Percentiles rank a stretch among this genome's conserved stretches.
Evolutionary conservation across 2,797 vertebrate species (phyloP).

Genomic region (Leucoraja ocellata): DNA sequence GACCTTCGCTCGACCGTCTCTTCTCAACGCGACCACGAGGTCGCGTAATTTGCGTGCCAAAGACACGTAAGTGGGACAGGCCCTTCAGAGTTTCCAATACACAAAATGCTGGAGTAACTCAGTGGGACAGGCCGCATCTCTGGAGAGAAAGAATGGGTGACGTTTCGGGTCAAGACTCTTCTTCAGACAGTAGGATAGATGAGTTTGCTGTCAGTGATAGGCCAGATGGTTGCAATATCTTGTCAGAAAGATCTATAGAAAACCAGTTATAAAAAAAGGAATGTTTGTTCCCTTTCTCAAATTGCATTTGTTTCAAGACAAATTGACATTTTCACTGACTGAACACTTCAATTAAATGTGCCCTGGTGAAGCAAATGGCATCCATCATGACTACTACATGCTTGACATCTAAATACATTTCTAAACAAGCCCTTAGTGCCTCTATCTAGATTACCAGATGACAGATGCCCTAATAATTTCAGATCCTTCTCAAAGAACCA

Average conservation of each 20-base stretch:
- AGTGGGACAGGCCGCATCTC: too few species aligned
- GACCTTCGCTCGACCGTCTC: too few species aligned
- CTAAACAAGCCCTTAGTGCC: background rate
- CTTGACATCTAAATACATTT: background rate
- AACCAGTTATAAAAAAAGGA: too few species aligned
- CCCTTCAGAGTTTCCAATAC: background rate
- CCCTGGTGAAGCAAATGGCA: background rate
- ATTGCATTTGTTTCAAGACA: background rate
- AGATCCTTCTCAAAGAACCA: background rate
- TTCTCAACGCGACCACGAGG: too few species aligned
- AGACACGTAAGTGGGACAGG: too few species aligned
- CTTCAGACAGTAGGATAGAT: background rate
- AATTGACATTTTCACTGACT: background rate
- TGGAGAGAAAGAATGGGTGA: too few species aligned
- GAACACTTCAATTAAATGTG: background rate
- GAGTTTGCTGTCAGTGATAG: too few species aligned
- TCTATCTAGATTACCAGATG: background rate
- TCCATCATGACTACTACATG: too few species aligned
- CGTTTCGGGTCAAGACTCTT: too few species aligned
- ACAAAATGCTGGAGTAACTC: too few species aligned
- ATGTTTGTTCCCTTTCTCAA: background rate
- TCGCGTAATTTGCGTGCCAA: too few species aligned
- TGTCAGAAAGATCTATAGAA: background rate
- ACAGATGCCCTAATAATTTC: background rate
- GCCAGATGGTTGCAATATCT: background rate